Conservation (phyloP, 2,888 invertebrate species). For the Adela reaumurella region DNA sequence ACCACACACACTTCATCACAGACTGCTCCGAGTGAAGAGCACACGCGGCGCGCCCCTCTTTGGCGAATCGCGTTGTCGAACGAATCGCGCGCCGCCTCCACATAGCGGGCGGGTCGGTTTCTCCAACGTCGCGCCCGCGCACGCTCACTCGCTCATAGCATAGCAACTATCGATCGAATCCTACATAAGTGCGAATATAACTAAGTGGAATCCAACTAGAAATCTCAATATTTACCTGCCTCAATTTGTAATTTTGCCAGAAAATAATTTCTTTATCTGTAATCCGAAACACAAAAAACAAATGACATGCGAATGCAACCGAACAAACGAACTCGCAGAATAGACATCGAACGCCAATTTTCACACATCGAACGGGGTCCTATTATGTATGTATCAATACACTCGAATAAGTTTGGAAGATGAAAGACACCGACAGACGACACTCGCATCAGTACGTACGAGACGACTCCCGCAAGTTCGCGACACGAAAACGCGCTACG, state of each 20-base stretch:
- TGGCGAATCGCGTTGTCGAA: background rate
- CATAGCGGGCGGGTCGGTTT: background rate
- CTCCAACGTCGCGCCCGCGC: background rate
- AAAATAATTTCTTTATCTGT: constrained; percentile 43
- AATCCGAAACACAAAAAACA: constrained; percentile 58
- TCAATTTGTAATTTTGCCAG: constrained; percentile 54
- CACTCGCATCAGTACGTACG: background rate
- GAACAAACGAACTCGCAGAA: constrained; percentile 42
- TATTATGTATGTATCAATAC: background rate
- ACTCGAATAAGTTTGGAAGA: too few relatives aligned
- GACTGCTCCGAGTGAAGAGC: constrained; percentile 17
- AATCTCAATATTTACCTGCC: constrained; percentile 36
- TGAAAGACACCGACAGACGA: background rate
- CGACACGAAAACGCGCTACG: constrained; percentile 8
- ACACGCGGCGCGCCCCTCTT: background rate
- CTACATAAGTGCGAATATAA: background rate
- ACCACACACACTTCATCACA: constrained; percentile 33
- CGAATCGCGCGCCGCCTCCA: background rate
- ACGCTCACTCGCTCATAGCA: background rate
- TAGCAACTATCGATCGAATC: too few relatives aligned
- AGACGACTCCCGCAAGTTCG: background rate
- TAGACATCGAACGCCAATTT: background rate
- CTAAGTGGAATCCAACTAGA: background rate
- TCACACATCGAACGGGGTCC: background rate
- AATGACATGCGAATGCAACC: constrained; percentile 45